Evolutionary conservation across 1,140 invertebrate genomes (phyloP), one percentile per base, ranked within the genome.

Genomic region (Drosophila virilis): DNA sequence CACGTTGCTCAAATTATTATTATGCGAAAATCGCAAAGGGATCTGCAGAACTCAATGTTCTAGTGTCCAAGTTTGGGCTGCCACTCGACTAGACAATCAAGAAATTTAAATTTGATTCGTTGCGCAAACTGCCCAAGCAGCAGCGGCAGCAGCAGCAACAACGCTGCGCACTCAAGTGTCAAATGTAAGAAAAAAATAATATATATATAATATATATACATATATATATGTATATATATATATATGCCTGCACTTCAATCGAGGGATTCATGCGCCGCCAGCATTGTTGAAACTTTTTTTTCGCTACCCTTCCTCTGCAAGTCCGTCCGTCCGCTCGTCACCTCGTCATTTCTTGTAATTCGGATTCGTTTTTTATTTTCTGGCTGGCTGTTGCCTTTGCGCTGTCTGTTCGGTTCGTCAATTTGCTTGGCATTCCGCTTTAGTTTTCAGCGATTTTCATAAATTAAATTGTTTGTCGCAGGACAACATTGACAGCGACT

Each of bases 91-190:
- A 80, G 84, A 89, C 84, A 89, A 89, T 89, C 84, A 90, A 89
- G 85, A 89, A 89, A 89, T 89, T 89, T 89, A 89, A 89, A 89
- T 89, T 89, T 89, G 80, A 89, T 89, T 89, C 84, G 84, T 80
- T 84, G 80, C 68, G 84, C 84, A 89, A 86, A 86, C 82, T 89
- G 84, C 52, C 84, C 73, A 72, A 79, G 61, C 71, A 81, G 66
- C 78, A 73, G 33, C 65, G 66, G 60, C 74, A 65, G 28, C 65
- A 66, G 51, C 52, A 57, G 46, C 61, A 58, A 72, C 43, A 59
- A 38, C 81, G 67, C 54, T 61, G 72, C 58, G 80, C 84, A 88
- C 84, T 88, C 77, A 88, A 88, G 84, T 88, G 84, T 88, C 84
- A 88, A 88, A 88, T 80, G 84, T 83, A 89, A 74, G 65, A 70